These are phyloP conservation scores for Caracal caracal DNA, from an alignment of 2,113 vertebrate genomes.

Conservation along the genomic window DNA sequence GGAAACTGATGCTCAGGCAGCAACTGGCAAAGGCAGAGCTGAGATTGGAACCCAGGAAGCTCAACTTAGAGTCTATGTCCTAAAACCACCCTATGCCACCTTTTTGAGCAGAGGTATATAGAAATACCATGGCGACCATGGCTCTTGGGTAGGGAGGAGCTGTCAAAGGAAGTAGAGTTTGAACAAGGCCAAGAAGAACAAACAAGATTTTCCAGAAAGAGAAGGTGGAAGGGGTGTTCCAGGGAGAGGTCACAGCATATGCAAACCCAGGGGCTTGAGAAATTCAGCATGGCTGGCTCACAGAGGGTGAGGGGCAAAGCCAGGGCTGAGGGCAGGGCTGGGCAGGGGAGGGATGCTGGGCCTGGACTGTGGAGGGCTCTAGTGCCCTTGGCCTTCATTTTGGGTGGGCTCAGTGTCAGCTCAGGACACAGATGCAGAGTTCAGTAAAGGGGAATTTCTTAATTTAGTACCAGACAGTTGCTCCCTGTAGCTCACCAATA, in stretches of 20 bases:
- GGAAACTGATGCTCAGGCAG: neutral
- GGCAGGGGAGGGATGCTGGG: neutral
- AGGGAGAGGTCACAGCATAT: neutral
- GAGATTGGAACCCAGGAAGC: neutral
- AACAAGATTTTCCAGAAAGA: conserved; percentile 39
- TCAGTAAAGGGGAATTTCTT: conserved; percentile 30
- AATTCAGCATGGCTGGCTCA: neutral
- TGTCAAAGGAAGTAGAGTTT: neutral
- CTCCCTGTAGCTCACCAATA: conserved; percentile 50
- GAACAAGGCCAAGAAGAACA: neutral
- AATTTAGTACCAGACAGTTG: conserved; percentile 41
- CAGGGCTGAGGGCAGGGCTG: neutral
- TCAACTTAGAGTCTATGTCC: neutral
- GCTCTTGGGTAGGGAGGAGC: neutral
- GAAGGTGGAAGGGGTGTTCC: neutral
- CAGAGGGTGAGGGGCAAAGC: neutral
- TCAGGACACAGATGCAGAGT: neutral
- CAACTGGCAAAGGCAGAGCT: neutral
- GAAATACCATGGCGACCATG: neutral
- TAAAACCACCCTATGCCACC: neutral
- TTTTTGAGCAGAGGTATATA: neutral
- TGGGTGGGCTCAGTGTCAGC: neutral
- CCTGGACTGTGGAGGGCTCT: neutral
- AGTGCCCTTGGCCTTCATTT: neutral
- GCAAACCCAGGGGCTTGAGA: neutral